Base-by-base conservation (phyloP, 2,113 vertebrate species). In the Aix galericulata region DNA sequence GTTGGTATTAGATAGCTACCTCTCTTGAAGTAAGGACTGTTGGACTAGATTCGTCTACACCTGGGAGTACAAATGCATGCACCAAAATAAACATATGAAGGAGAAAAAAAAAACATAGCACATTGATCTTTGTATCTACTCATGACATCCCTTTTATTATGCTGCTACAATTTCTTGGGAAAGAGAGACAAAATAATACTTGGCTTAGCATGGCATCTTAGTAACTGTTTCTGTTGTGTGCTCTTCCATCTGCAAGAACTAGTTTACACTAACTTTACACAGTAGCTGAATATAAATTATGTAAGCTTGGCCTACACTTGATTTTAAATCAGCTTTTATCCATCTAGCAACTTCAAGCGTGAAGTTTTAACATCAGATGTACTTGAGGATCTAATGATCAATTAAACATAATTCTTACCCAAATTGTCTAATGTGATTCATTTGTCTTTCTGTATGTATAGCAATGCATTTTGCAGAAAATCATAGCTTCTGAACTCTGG, bases 1-100 rank as follows among this genome's bases (percentile, higher is more conserved):
- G 50, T 82, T 34, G 15, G 5, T 85, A 4, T 55, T 60, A 78
- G 60, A 27, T 2, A 40, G 62, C 53, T 91, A 12, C 0, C 0
- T 26, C 66, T 72, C 52, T 52, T 52, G 58, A 74, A 60, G 1
- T 64, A 53, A 86, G 60, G n/a, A 3, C 31, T 36, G 11, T 34
- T 86, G 55, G 36, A 21, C 36, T 72, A 14, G 42, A 6, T 73
- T 80, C 64, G 77, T 44, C 55, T 81, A 7, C n/a, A 1, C 14
- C 8, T 59, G 66, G 34, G 58, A 72, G 34, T 32, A 14, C 26
- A 93, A 71, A 67, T 31, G 12, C 22, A 2, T 1, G 9, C 34
- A 44, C 15, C 56, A 34, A 60, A 89, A 62, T 31, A 38, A 59
- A 87, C 81, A 22, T 32, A 20, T 8, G 27, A 32, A 63, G 16